Base-by-base conservation (phyloP, 1,140 invertebrate species). In the Aphis craccivora region DNA sequence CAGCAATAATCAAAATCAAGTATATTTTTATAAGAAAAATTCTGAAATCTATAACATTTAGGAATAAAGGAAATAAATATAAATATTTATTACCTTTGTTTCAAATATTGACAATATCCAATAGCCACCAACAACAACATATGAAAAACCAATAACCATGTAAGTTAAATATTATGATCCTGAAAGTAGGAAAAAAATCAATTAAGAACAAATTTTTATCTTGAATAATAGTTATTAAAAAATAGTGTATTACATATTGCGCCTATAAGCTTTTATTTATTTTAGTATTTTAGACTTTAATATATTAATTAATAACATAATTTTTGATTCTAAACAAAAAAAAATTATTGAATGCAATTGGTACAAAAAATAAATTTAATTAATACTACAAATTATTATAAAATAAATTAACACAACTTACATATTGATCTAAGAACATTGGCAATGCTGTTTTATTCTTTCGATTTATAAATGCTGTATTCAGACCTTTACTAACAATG, bases 381-480 rank as follows among this genome's bases (percentile, higher is more conserved):
- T 43, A 30, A 84, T 40, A 83, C 35, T 83, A 40, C 8, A 88
- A 37, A 53, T 40, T 2, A 87, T 48, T 48, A 45, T 20, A 45
- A 18, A 89, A 91, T 37, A 86, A 86, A 93, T 53, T 22, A 83
- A 86, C 20, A 25, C 11, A 60, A 93, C 91, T 92, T 83, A 93
- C 91, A 93, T 93, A 93, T 55, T 93, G 91, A 53, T 93, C 91
- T 55, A 86, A 93, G n/a, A 93, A 93, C n/a, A 53, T 93, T 51
- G 81, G 35, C 1, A 84, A 43, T 76, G 60, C 76, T 48, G 30
- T 48, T 86, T 93, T 93, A 22, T 84, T 92, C 7, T 93, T 93
- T 25, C 48, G 43, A 43, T 84, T 93, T 40, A 93, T n/a, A 84
- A 93, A 84, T 40, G 91, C 91, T 8, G 14, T 93, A 48, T 93